phyloP scores from a whole-genome alignment of 2,797 vertebrate species.

The Tamandua tetradactyla region DNA sequence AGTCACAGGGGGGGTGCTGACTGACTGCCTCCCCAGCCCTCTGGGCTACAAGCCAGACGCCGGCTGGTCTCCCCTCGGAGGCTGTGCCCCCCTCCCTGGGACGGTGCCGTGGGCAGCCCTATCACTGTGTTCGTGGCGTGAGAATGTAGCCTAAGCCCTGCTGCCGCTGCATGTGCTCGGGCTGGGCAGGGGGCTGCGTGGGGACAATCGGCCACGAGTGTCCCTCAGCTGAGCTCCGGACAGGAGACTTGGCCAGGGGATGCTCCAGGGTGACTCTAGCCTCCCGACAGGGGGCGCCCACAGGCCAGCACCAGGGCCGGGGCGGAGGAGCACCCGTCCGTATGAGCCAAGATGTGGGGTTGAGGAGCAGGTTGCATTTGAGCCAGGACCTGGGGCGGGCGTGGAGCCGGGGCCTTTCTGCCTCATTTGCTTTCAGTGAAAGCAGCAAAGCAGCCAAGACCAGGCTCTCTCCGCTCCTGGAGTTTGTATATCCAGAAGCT shows the following conservation, averaged over 20 bases:
- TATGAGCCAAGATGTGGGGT: conserved; percentile 67
- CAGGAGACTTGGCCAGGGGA: background rate
- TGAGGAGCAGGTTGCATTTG: conserved; percentile 73
- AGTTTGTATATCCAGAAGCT: conserved; percentile 87
- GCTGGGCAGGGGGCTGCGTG: background rate
- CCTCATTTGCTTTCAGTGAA: conserved; percentile 93
- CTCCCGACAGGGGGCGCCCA: background rate
- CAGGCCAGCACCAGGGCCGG: background rate
- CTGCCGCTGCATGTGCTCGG: background rate
- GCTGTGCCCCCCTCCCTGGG: background rate
- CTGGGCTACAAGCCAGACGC: background rate
- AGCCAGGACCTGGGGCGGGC: conserved; percentile 74
- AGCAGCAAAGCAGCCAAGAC: conserved; percentile 87
- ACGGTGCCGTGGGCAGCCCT: conserved; percentile 28
- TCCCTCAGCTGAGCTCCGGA: background rate
- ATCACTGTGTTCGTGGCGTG: conserved; percentile 23
- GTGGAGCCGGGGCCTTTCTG: conserved; percentile 65
- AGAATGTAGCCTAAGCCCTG: conserved; percentile 73
- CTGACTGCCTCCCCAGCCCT: background rate
- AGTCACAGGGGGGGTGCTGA: background rate
- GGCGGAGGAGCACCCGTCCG: background rate
- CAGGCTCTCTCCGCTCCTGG: conserved; percentile 85
- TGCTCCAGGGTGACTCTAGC: conserved; percentile 4
- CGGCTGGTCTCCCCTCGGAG: background rate
- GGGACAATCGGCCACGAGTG: conserved; percentile 51